These are phyloP conservation scores for Meteorus colon DNA, from an alignment of 2,888 invertebrate species.

Conservation along the genomic window DNA sequence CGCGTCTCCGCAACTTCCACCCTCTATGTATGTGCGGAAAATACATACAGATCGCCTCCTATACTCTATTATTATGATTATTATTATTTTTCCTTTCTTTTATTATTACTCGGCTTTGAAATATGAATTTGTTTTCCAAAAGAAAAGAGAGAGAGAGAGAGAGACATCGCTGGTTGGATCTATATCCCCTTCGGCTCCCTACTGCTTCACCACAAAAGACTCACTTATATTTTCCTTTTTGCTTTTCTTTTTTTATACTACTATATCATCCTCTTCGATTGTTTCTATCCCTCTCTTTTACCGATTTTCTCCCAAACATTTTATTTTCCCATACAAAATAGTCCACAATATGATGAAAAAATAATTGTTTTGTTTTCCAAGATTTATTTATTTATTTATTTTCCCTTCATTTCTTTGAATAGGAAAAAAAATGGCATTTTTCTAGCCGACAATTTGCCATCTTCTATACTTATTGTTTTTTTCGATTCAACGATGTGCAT, in stretches of 20 bases:
- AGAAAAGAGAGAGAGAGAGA: conserved; percentile 25
- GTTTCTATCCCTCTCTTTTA: conserved; percentile 55
- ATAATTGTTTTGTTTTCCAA: background rate
- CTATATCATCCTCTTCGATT: conserved; percentile 56
- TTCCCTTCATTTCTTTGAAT: no score
- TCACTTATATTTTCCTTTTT: conserved; percentile 17
- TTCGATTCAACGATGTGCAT: background rate
- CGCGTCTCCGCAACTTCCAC: conserved; percentile 51
- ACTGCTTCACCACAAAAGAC: conserved; percentile 39
- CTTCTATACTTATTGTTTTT: conserved; percentile 1
- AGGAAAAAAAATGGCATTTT: background rate
- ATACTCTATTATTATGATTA: background rate
- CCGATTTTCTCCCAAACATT: conserved; percentile 40
- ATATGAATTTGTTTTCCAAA: conserved; percentile 66
- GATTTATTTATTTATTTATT: background rate
- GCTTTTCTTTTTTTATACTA: background rate
- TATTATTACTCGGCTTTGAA: conserved; percentile 55
- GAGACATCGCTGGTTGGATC: conserved; percentile 37
- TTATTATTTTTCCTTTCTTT: conserved; percentile 5
- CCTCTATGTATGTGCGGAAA: conserved; percentile 11
- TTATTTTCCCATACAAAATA: conserved; percentile 18
- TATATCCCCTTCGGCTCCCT: conserved; percentile 24
- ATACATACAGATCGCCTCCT: conserved; percentile 1
- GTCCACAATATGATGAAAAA: conserved; percentile 8
- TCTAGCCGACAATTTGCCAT: conserved; percentile 26